These are phyloP conservation scores for Chroicocephalus ridibundus DNA, from an alignment of 2,113 vertebrate genomes.

Conservation along the genomic window DNA sequence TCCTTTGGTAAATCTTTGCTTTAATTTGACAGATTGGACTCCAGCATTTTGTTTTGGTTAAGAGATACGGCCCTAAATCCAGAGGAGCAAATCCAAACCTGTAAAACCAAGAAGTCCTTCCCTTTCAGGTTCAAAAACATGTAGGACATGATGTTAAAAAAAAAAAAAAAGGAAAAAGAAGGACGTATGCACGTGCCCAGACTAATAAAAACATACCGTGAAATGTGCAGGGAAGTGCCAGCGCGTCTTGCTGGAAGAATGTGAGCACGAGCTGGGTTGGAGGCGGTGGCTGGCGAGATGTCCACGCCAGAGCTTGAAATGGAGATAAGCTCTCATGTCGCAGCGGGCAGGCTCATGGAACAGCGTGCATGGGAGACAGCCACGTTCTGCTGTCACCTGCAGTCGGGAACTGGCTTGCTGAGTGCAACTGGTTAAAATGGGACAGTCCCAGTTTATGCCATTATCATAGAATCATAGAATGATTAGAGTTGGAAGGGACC, in stretches of 20 bases:
- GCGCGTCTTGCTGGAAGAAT: not conserved
- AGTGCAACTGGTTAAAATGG: not conserved
- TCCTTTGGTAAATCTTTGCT: slow-evolving; percentile 49
- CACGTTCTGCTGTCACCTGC: not conserved
- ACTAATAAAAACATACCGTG: not conserved
- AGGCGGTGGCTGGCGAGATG: not conserved
- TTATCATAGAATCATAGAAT: not conserved
- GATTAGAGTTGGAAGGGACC: not conserved
- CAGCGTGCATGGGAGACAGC: not conserved
- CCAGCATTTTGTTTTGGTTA: slow-evolving; percentile 8
- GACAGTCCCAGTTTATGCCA: not conserved
- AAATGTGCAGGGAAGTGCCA: not conserved
- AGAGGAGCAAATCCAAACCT: slow-evolving; percentile 3
- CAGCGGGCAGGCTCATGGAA: not conserved
- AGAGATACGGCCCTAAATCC: not conserved
- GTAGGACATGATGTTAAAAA: not conserved
- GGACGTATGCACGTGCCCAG: not conserved
- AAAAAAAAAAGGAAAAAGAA: not conserved
- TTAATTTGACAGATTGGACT: slow-evolving; percentile 12
- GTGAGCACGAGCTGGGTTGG: not conserved
- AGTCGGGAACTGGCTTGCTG: not conserved
- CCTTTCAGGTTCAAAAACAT: not conserved
- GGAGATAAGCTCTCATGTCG: not conserved
- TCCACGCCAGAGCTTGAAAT: not conserved
- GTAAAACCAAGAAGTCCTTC: not conserved